Evolutionary conservation across 1,140 invertebrate genomes (phyloP), one percentile per base, ranked within the genome.

Genomic region (Carcinoscorpius rotundicauda): DNA sequence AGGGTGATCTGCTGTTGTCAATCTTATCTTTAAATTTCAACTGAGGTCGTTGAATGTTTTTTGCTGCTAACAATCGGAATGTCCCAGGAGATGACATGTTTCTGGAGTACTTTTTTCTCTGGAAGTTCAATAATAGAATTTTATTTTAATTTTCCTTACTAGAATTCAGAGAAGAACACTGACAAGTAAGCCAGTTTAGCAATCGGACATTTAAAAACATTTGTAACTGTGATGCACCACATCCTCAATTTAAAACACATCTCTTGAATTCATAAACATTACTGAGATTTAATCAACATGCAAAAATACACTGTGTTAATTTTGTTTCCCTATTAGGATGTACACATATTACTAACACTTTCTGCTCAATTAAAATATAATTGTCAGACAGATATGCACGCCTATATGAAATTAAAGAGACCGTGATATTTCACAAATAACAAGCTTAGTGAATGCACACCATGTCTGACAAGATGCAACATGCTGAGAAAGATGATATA

Each of bases 21-120:
- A 96, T 84, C 72, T 88, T 86, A 69, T 91, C 87, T 73, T 86
- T 87, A 72, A 97, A 97, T 61, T 80, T 84, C 53, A 87, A 74
- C 76, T 97, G 93, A 1, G 93, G 92, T 66, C 89, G 82, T 55
- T 85, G 79, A 65, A 91, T 84, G 74, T 89, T 87, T 73, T 86
- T 85, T 3, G 84, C 85, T 8, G 85, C 83, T 48, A 91, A 77
- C 50, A 92, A 79, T 68, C 81, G 80, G 63, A 85, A 80, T 5
- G 80, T 72, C 52, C 75, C 70, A 3, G 70, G 63, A 52, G 64
- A 58, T 10, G 3, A 8, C 8, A 55, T 51, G 10, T 51, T n/a
- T 61, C 64, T 64, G 64, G 63, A 64, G 64, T 60, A 58, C 58
- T 29, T 29, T 62, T 55, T 61, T 62, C 11, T 56, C 49, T 64